Conservation (phyloP, 2,888 invertebrate genomes). For the Tuberolachnus salignus region DNA sequence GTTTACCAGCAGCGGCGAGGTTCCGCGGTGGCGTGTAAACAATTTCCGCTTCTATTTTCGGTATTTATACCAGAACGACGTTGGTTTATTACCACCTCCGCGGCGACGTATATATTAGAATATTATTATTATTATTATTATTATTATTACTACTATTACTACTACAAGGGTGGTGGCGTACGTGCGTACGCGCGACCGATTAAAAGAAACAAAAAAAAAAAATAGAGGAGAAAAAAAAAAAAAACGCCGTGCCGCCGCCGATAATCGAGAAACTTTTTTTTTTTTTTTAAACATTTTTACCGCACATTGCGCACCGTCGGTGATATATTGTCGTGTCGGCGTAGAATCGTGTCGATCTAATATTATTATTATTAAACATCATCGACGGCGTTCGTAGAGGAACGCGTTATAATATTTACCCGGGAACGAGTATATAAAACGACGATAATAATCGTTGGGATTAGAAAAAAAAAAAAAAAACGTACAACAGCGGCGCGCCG, state of each 20-base stretch:
- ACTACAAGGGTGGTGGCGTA: not conserved
- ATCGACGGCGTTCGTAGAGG: not conserved
- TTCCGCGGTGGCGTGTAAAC: not conserved
- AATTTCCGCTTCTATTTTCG: constrained; percentile 33
- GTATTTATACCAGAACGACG: constrained; percentile 12
- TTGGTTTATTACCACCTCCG: constrained; percentile 10
- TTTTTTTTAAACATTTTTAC: not conserved
- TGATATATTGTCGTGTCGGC: constrained; percentile 25
- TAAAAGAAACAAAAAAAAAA: not conserved
- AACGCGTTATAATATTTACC: too few species aligned
- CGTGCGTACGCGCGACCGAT: not conserved
- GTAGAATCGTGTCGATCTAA: too few species aligned
- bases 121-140: not conserved
- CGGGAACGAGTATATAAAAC: too few species aligned
- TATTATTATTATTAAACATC: too few species aligned
- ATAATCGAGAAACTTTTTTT: not conserved
- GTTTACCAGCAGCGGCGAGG: not conserved
- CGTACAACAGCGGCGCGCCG: not conserved
- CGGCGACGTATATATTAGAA: not conserved
- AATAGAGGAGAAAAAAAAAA: too few species aligned
- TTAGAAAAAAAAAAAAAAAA: not conserved
- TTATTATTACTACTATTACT: too few species aligned
- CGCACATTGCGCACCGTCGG: constrained; percentile 17
- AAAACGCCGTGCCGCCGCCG: too few species aligned
- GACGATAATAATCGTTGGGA: too few species aligned